Evolutionary conservation across 2,113 vertebrate genomes (phyloP), one percentile per base, ranked within the genome.

Genomic region (Axis porcinus): DNA sequence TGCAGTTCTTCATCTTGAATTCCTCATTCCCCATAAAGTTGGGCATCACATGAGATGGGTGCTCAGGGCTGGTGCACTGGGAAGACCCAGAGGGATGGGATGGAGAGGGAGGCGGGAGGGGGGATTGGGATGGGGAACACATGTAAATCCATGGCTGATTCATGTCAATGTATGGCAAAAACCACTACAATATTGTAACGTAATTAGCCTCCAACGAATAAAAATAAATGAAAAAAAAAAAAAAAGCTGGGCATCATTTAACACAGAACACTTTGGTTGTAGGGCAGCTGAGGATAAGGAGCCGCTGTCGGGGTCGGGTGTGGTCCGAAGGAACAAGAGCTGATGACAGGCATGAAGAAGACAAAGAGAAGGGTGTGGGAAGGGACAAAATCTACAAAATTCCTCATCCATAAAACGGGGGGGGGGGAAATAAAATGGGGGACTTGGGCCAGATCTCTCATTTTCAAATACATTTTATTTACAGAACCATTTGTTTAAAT

Each of bases 401-500:
- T 96, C 30, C 12, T 67, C 17, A 23, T 28, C 28, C 21, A 8
- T 86, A 17, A 94, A 83, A 67, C 57, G 7, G 30, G 6, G 2
- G 15, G 0, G 11, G 2, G 15, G 0, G 11, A 94, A 67, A 8
- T 86, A 17, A 94, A 83, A 67, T 78, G 7, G 30, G 6, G 2
- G 15, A 9, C n/a, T 57, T 40, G 45, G 25, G 9, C 30, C 11
- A 47, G 43, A n/a, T 33, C 45, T 84, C 78, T 87, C 16, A 60
- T 43, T 95, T 94, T 64, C 45, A 94, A n/a, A 45, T 58, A 47
- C 52, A 30, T 52, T 95, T 96, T 89, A 95, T 93, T 95, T 96
- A 5, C 15, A 76, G 64, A 67, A 57, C 5, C 21, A 58, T 89
- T 94, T 93, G 43, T 55, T 95, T 96, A 95, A 82, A 91, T 78